phyloP scores from a whole-genome alignment of 1,140 invertebrate genomes.

The Drosophila ambigua region DNA sequence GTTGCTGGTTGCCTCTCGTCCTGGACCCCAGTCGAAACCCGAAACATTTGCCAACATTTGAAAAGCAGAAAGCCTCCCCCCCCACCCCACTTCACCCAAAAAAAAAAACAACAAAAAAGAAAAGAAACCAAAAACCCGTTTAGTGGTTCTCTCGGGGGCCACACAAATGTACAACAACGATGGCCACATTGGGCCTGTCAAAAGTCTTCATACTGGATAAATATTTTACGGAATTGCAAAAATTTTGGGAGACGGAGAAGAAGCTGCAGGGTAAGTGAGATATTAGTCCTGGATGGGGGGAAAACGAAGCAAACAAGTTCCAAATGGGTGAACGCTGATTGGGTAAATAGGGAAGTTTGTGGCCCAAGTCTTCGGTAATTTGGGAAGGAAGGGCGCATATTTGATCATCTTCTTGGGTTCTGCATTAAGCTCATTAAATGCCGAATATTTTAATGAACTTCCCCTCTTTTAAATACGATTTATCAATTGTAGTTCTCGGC shows the following conservation, averaged over 20 bases:
- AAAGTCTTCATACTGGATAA: conserved; percentile 99
- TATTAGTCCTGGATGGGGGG: background rate
- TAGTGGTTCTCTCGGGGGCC: conserved; percentile 43
- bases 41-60: conserved; percentile 36
- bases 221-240: conserved; percentile 97
- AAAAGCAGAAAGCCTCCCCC: conserved; percentile 14
- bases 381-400: background rate
- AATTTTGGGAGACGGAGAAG: conserved; percentile 98
- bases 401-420: background rate
- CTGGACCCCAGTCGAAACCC: conserved; percentile 23
- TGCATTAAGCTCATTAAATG: too few relatives aligned
- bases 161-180: conserved; percentile 83
- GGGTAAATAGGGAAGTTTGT: conserved; percentile 41
- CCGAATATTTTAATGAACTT: background rate
- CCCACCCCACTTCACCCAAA: too few relatives aligned
- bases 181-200: conserved; percentile 94
- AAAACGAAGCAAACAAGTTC: too few relatives aligned
- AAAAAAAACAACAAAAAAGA: background rate
- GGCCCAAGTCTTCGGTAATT: conserved; percentile 50
- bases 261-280: conserved; percentile 93
- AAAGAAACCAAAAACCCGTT: conserved; percentile 41
- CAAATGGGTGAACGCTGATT: too few relatives aligned
- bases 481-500: conserved; percentile 2
- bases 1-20: conserved; percentile 25
- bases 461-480: background rate